phyloP scores from a whole-genome alignment of 2,113 vertebrate genomes.

The Colossoma macropomum region DNA sequence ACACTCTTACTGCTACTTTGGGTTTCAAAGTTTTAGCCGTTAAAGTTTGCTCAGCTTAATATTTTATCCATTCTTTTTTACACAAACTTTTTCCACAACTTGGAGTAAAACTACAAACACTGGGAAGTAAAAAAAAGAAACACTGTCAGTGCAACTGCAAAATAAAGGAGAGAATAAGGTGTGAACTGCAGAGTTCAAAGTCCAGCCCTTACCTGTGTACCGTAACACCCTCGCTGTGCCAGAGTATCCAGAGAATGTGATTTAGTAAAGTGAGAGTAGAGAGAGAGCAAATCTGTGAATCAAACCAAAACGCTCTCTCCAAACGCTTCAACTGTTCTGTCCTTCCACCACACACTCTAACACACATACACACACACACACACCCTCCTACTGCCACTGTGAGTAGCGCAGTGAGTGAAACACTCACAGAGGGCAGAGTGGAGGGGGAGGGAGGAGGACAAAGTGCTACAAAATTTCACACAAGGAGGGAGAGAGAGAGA shows the following conservation, averaged over 20 bases:
- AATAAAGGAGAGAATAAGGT: neutral
- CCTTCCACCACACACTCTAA: slow-evolving; percentile 25
- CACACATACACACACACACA: slow-evolving; percentile 61
- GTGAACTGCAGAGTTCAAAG: slow-evolving; percentile 12
- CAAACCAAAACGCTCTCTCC: slow-evolving; percentile 48
- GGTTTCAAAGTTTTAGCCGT: too few species aligned
- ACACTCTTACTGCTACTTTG: too few species aligned
- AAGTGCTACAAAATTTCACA: slow-evolving; percentile 71
- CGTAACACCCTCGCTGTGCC: neutral
- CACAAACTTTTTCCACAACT: neutral
- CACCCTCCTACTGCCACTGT: slow-evolving; percentile 65
- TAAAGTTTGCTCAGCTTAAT: too few species aligned
- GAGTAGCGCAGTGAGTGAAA: slow-evolving; percentile 50
- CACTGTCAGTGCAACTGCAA: neutral
- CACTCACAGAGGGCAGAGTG: slow-evolving; percentile 41
- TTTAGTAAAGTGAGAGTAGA: too few species aligned
- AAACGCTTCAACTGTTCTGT: slow-evolving; percentile 58
- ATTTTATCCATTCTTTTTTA: too few species aligned
- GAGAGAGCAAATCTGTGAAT: slow-evolving; percentile 12
- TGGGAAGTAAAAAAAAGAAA: neutral
- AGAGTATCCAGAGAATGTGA: slow-evolving; percentile 7
- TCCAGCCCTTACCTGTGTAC: slow-evolving; percentile 37
- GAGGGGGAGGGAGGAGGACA: slow-evolving; percentile 60
- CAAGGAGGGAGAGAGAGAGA: slow-evolving; percentile 37
- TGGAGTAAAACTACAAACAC: neutral